Percentiles rank a stretch among this genome's conserved stretches.
Evolutionary conservation across 2,797 vertebrate species (phyloP).

Genomic region (Siniperca scherzeri): DNA sequence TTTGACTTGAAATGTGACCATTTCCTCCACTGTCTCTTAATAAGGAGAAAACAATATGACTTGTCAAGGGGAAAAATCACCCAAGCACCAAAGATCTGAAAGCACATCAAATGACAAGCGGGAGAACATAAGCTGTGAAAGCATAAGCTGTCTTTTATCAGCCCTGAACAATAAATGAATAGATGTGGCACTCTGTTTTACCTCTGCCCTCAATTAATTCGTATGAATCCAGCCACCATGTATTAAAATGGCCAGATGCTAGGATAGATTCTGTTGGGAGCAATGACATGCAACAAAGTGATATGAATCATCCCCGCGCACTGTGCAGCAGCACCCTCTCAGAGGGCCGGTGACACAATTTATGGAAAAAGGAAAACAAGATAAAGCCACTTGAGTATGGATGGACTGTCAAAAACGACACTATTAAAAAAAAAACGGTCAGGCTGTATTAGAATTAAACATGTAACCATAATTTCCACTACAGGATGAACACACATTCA

Average conservation of each 20-base stretch:
- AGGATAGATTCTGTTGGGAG: constrained; percentile 84
- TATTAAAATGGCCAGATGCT: constrained; percentile 83
- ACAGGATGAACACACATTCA: constrained; percentile 15
- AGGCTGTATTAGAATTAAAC: constrained; percentile 24
- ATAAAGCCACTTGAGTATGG: constrained; percentile 58
- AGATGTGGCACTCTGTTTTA: constrained; percentile 70
- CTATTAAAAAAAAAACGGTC: constrained; percentile 13
- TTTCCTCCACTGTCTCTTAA: constrained; percentile 62
- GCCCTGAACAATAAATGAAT: constrained; percentile 68
- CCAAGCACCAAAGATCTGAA: constrained; percentile 49
- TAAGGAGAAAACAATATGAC: constrained; percentile 67
- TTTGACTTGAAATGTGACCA: constrained; percentile 66
- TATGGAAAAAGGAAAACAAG: constrained; percentile 69
- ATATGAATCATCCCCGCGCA: constrained; percentile 77
- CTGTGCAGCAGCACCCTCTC: constrained; percentile 59
- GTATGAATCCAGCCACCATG: constrained; percentile 75
- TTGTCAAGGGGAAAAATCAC: constrained; percentile 65
- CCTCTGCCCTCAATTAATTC: constrained; percentile 82
- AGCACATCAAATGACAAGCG: constrained; percentile 49
- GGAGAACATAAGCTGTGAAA: constrained; percentile 26
- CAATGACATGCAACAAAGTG: constrained; percentile 82
- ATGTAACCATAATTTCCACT: constrained; percentile 16
- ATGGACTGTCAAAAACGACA: constrained; percentile 59
- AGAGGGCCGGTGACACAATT: constrained; percentile 70
- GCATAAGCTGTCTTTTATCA: constrained; percentile 61